These are phyloP conservation scores for Holothuria leucospilota DNA, from an alignment of 53 echinoderm and acorn worm genomes.

Conservation along the genomic window DNA sequence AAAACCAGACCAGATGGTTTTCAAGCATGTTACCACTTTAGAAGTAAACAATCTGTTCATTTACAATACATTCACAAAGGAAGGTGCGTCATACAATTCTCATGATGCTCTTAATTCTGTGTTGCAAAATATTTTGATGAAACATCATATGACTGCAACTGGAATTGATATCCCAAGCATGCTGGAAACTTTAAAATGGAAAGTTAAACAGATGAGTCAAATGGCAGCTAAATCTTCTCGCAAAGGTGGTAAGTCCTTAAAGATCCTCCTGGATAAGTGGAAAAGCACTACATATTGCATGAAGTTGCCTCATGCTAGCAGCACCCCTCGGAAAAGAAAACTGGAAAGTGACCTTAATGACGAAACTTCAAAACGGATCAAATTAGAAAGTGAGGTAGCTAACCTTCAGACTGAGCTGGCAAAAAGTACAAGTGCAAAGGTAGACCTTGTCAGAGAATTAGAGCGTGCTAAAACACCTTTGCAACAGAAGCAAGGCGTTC, in stretches of 20 bases:
- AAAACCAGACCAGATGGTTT: too few relatives aligned
- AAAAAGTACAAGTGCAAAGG: constrained; percentile 9
- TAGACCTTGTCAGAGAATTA: constrained; percentile 39
- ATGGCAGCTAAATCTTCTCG: constrained; percentile 23
- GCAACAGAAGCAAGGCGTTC: constrained; percentile 36
- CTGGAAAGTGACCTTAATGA: constrained; percentile 43
- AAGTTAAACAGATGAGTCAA: constrained; percentile 40
- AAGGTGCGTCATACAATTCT: too few relatives aligned
- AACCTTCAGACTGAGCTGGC: background rate
- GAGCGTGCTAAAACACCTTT: constrained; percentile 14
- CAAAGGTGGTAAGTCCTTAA: constrained; percentile 56
- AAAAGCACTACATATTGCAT: constrained; percentile 34
- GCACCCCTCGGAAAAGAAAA: constrained; percentile 54
- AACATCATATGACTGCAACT: too few relatives aligned
- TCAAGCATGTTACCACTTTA: too few relatives aligned
- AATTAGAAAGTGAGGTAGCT: constrained; percentile 23
- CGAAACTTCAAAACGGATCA: constrained; percentile 30
- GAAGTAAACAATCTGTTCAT: too few relatives aligned
- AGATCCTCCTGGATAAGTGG: constrained; percentile 41
- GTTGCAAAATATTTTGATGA: too few relatives aligned
- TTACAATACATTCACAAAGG: too few relatives aligned
- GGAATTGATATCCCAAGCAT: background rate
- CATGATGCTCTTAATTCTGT: too few relatives aligned
- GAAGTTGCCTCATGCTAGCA: constrained; percentile 42
- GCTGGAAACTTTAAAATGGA: constrained; percentile 53